Evolutionary conservation across 2,113 vertebrate species (phyloP), one percentile per base, ranked within the genome.

Genomic region (Zosterops borbonicus): DNA sequence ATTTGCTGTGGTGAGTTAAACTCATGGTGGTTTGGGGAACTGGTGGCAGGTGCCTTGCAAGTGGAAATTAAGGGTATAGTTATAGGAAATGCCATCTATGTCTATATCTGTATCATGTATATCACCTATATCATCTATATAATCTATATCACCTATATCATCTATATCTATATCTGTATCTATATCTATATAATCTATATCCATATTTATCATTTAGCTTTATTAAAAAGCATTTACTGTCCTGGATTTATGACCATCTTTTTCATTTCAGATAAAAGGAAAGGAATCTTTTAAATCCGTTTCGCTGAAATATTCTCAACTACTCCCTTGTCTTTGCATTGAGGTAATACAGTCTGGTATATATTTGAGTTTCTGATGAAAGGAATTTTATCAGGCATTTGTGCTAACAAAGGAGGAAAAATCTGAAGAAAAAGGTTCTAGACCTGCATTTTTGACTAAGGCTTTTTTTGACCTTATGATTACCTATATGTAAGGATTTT

Each of bases 311-410:
- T 99, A 98, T 91, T 79, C 97, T 37, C 95, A 97, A 92, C 97
- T 98, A 37, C 81, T 99, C 35, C 98, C 99, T 42, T 99, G 99
- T 88, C 98, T 99, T 46, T 99, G 99, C 87, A 98, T 99, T 53
- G 99, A 99, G 98, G 99, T 99, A 98, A 97, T 56, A 24, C 23
- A 67, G 29, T 56, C 42, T 92, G 12, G 46, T 73, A 37, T 56
- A 70, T 55, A 63, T 28, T 69, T 73, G 14, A 79, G 44, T 83
- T 94, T 88, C 55, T 39, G 33, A 42, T 90, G 58, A 80, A 86
- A 69, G 9, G 75, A 63, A 23, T 49, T 63, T 82, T 76, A 46
- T 46, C 17, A 73, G 21, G 4, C 35, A 58, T 78, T 79, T 92
- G 33, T 90, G 39, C 35, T 83, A 90, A 83, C 50, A 75, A 74